These are phyloP conservation scores for Salvelinus alpinus DNA, from an alignment of 2,113 vertebrate species.

Conservation along the genomic window DNA sequence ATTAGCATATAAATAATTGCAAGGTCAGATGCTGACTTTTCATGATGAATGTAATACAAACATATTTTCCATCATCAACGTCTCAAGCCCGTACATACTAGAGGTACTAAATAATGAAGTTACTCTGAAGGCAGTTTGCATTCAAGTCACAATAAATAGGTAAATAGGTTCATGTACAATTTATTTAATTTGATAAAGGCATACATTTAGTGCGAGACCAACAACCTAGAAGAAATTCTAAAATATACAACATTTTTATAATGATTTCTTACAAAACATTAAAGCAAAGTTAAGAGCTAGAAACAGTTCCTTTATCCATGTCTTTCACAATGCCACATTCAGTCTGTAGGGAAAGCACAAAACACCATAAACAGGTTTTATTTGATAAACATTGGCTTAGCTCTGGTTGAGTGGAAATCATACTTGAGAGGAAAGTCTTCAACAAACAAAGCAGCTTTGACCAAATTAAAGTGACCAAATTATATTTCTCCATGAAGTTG, in stretches of 20 bases:
- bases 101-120: conserved; percentile 1
- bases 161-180: conserved; percentile 67
- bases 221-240: conserved; percentile 36
- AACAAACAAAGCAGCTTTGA: neutral
- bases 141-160: neutral
- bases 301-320: conserved; percentile 20
- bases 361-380: too few species aligned
- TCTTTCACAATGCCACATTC: conserved; percentile 17
- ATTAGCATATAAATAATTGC: too few species aligned
- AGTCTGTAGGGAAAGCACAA: conserved; percentile 15
- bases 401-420: neutral
- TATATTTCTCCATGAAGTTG: neutral
- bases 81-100: neutral
- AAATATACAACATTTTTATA: conserved; percentile 37
- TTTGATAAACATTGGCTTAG: neutral
- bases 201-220: conserved; percentile 60
- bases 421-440: neutral
- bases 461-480: neutral
- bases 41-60: neutral
- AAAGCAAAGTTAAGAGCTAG: conserved; percentile 52
- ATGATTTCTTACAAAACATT: conserved; percentile 52
- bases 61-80: neutral
- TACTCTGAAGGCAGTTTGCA: conserved; percentile 3
- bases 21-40: too few species aligned
- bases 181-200: conserved; percentile 76